phyloP scores from a whole-genome alignment of 2,888 invertebrate species.

The Cantharis lateralis region DNA sequence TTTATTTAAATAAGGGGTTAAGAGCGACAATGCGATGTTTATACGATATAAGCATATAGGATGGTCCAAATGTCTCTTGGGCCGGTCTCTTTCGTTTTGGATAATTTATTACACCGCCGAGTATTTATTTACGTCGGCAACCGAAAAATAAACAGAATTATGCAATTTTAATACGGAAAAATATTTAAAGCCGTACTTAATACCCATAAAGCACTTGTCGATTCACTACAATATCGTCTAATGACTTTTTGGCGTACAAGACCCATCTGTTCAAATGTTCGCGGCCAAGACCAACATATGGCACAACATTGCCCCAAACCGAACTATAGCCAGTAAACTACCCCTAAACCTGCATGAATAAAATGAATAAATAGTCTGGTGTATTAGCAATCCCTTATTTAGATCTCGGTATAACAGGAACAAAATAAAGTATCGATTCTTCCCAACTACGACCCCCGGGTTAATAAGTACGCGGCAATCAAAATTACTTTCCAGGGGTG shows the following conservation, averaged over 20 bases:
- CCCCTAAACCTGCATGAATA: conserved; percentile 44
- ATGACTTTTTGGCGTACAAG: conserved; percentile 57
- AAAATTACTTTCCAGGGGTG: conserved; percentile 47
- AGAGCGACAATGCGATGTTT: neutral
- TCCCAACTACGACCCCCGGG: neutral
- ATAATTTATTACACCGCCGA: neutral
- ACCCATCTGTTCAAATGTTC: conserved; percentile 57
- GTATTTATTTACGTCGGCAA: neutral
- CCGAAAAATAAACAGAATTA: neutral
- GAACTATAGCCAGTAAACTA: conserved; percentile 44
- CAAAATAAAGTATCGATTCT: conserved; percentile 45
- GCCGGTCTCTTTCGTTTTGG: neutral
- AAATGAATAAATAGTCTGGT: conserved; percentile 55
- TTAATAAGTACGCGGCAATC: conserved; percentile 27
- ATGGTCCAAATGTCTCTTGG: neutral
- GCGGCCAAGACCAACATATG: conserved; percentile 56
- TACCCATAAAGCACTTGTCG: conserved; percentile 52
- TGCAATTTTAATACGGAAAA: neutral
- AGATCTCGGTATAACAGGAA: conserved; percentile 42
- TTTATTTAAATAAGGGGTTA: neutral
- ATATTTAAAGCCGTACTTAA: conserved; percentile 12
- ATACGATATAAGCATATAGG: neutral
- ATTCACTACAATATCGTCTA: conserved; percentile 54
- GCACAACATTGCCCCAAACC: conserved; percentile 45
- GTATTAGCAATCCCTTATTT: conserved; percentile 53